A percentile compares a stretch with the other conserved stretches of the same genome.
These are phyloP conservation scores for Mimumesa dahlbomi DNA, from an alignment of 2,888 invertebrate species.

Conservation along the genomic window DNA sequence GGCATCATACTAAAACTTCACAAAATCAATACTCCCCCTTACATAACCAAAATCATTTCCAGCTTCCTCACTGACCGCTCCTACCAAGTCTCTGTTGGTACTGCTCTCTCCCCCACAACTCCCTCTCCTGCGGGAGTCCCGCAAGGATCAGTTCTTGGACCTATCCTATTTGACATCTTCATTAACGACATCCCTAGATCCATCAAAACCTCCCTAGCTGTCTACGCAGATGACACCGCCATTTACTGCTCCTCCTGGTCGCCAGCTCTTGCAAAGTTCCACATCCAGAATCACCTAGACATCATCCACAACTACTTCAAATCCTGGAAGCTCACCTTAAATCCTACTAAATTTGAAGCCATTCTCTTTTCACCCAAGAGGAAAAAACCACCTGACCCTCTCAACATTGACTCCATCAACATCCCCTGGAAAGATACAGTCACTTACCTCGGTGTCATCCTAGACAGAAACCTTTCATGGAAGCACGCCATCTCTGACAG, in stretches of 20 bases:
- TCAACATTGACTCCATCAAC: too few relatives aligned
- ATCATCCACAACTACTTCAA: background rate
- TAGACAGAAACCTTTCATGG: too few relatives aligned
- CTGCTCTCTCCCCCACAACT: too few relatives aligned
- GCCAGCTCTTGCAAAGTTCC: background rate
- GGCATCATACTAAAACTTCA: too few relatives aligned
- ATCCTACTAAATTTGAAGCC: background rate
- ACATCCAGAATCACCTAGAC: background rate
- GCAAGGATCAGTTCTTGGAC: background rate
- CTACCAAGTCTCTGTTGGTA: too few relatives aligned
- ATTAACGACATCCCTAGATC: background rate
- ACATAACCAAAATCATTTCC: background rate
- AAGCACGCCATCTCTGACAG: too few relatives aligned
- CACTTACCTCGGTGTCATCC: too few relatives aligned
- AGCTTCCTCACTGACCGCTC: background rate
- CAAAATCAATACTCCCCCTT: background rate
- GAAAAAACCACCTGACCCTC: too few relatives aligned
- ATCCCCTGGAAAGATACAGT: too few relatives aligned
- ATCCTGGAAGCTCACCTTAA: background rate
- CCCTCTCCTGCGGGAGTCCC: background rate
- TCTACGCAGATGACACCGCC: slow-evolving; percentile 1
- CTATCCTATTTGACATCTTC: background rate
- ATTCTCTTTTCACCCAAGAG: too few relatives aligned
- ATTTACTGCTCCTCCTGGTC: background rate
- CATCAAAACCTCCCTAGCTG: background rate